Base-by-base conservation (phyloP, 2,113 vertebrate genomes). In the Carlito syrichta region DNA sequence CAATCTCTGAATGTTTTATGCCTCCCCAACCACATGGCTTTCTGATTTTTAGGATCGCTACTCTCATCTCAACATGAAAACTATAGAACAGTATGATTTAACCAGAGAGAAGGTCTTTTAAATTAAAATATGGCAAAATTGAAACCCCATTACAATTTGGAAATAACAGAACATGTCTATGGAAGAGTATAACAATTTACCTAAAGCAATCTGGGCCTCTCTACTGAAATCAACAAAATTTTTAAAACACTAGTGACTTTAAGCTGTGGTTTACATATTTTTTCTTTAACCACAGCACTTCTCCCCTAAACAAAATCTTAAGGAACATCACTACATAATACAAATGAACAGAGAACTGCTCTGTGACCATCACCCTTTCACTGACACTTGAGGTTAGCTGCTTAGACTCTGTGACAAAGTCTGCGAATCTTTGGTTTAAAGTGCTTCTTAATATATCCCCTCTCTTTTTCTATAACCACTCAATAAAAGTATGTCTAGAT, bases 101-200 rank as follows among this genome's bases (percentile, higher is more conserved):
- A 60, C 25, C 27, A 74, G 7, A 96, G 45, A 89, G n/a, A 43
- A 20, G 13, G 7, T 52, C 27, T 74, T 97, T 91, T 62, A 68
- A 22, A 76, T 71, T 71, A 93, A 93, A 8, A 83, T 71, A 38
- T 71, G 22, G 86, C 45, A 87, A 97, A 96, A 97, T 91, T 85
- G 11, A 94, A 97, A 69, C 10, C 30, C 2, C 43, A 38, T 3
- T 71, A 48, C 43, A 85, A 95, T 68, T 62, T 74, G 27, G 40
- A 93, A 86, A 38, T 27, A 52, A 82, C 0, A 13, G 11, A 82
- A 86, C 5, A 79, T 6, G 60, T 3, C 86, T 27, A 11, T 68
- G 25, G 16, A 63, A 91, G 32, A 83, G 35, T 38, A 83, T 95
- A 89, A 91, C 40, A 87, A 84, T 90, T 77, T 81, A 95, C 12